Evolutionary conservation across 2,888 invertebrate genomes (phyloP).

Genomic region (Plebejus argus): DNA sequence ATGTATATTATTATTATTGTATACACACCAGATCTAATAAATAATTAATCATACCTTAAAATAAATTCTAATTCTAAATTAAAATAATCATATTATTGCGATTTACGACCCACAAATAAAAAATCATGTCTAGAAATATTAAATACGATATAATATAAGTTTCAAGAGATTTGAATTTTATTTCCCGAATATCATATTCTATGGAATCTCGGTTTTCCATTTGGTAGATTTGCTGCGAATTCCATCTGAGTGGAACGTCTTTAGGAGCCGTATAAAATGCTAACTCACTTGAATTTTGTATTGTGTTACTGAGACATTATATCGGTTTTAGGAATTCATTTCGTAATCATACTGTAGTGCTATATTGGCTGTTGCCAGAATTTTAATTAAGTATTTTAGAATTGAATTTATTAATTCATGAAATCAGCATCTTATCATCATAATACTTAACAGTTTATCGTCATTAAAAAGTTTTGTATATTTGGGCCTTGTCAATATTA

Average conservation of each 20-base stretch:
- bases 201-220: constrained; percentile 35
- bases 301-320: background rate
- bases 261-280: constrained; percentile 40
- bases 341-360: background rate
- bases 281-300: constrained; percentile 34
- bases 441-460: too few species aligned
- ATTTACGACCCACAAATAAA: too few species aligned
- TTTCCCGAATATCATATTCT: constrained; percentile 36
- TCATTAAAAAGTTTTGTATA: too few species aligned
- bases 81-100: too few species aligned
- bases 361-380: background rate
- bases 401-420: too few species aligned
- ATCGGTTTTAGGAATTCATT: background rate
- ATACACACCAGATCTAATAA: too few species aligned
- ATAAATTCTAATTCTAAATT: too few species aligned
- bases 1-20: too few species aligned
- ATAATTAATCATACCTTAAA: too few species aligned
- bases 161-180: constrained; percentile 28
- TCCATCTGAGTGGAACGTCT: constrained; percentile 36
- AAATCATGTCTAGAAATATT: background rate
- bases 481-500: too few species aligned
- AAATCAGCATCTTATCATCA: too few species aligned
- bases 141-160: background rate
- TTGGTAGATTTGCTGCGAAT: constrained; percentile 39
- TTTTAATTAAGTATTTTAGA: too few species aligned